A percentile compares a stretch with the other conserved stretches of the same genome.
Conservation (phyloP, 2,888 invertebrate genomes). For the Luffia ferchaultella region DNA sequence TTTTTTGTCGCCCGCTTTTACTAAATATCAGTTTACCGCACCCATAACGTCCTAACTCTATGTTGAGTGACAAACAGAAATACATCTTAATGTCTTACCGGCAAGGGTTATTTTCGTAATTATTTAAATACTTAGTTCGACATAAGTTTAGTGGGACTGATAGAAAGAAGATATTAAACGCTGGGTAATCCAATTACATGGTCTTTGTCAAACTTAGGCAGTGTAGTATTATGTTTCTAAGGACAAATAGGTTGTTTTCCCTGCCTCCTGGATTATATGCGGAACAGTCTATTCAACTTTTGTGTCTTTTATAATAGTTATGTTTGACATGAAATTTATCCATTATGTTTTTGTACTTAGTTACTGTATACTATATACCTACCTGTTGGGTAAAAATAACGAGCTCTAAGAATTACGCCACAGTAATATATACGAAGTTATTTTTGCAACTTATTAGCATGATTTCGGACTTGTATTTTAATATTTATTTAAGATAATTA, state of each 20-base stretch:
- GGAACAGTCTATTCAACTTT: slow-evolving; percentile 42
- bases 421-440: too few species aligned
- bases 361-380: too few species aligned
- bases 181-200: slow-evolving; percentile 61
- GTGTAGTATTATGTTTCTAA: slow-evolving; percentile 64
- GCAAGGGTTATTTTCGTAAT: too few species aligned
- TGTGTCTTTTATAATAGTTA: slow-evolving; percentile 33
- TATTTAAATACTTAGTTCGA: too few species aligned
- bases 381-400: too few species aligned
- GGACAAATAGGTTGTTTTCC: slow-evolving; percentile 39
- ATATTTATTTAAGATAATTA: too few species aligned
- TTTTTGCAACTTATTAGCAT: too few species aligned
- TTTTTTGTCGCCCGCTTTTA: slow-evolving; percentile 55
- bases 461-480: too few species aligned
- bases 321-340: neutral
- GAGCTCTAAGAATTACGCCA: too few species aligned
- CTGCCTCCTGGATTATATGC: slow-evolving; percentile 40
- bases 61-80: too few species aligned
- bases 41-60: neutral
- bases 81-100: too few species aligned
- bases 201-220: slow-evolving; percentile 59
- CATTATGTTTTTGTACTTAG: too few species aligned
- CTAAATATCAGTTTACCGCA: slow-evolving; percentile 21
- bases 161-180: slow-evolving; percentile 56
- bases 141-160: neutral